Conservation (phyloP, 2,797 vertebrate genomes). For the Urophycis tenuis region DNA sequence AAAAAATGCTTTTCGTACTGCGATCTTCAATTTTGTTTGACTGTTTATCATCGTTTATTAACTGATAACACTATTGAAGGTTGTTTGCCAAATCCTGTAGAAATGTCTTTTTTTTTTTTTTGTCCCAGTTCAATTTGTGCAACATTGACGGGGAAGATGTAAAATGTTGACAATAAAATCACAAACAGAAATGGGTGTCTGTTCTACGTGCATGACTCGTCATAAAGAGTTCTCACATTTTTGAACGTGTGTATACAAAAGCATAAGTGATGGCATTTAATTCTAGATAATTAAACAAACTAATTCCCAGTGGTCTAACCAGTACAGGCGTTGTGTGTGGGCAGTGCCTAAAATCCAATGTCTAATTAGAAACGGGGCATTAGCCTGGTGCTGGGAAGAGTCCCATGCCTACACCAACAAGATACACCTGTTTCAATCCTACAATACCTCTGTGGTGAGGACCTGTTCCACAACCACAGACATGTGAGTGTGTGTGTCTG, state of each 20-base stretch:
- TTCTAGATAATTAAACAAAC: no score
- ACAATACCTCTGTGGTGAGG: not conserved
- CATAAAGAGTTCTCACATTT: not conserved
- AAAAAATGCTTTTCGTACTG: conserved; percentile 23
- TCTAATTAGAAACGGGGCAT: no score
- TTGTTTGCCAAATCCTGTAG: conserved; percentile 21
- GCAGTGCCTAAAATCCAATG: no score
- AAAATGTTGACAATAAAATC: conserved; percentile 22
- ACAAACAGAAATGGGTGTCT: not conserved
- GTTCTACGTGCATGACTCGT: not conserved
- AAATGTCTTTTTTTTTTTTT: conserved; percentile 8
- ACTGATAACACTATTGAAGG: conserved; percentile 13
- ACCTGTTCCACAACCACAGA: not conserved
- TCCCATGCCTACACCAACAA: no score
- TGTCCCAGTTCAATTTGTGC: conserved; percentile 9
- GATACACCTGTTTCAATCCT: not conserved
- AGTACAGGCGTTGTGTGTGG: not conserved
- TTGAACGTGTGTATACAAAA: not conserved
- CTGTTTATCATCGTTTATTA: conserved; percentile 17
- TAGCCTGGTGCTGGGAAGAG: no score
- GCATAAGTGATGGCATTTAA: not conserved
- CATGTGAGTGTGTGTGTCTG: conserved; percentile 2
- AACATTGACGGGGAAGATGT: conserved; percentile 17
- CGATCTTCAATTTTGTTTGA: conserved; percentile 23
- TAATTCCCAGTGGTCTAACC: not conserved